A percentile compares a stretch with the other conserved stretches of the same genome.
phyloP scores from a whole-genome alignment of 2,888 invertebrate genomes.

The Microdon myrmicae region DNA sequence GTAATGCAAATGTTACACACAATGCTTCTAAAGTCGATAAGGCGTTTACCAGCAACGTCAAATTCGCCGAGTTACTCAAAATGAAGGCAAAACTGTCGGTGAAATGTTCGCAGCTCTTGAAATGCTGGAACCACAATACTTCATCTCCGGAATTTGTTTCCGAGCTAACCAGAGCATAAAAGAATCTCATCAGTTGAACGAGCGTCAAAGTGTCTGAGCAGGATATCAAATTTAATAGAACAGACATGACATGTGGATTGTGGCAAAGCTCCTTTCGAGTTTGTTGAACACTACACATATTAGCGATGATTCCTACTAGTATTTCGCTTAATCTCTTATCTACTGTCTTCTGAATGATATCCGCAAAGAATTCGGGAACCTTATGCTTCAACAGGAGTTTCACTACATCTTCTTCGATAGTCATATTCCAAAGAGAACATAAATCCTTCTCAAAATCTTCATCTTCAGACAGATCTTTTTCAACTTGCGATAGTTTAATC shows the following conservation, averaged over 20 bases:
- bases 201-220: conserved; percentile 78
- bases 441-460: conserved; percentile 77
- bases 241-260: conserved; percentile 70
- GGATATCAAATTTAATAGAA: conserved; percentile 70
- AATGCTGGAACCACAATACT: conserved; percentile 68
- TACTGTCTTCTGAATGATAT: conserved; percentile 72
- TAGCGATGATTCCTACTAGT: conserved; percentile 83
- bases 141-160: conserved; percentile 65
- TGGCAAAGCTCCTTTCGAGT: conserved; percentile 71
- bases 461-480: conserved; percentile 69
- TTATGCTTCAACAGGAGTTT: conserved; percentile 75
- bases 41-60: conserved; percentile 70
- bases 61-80: conserved; percentile 78
- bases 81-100: conserved; percentile 76
- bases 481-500: conserved; percentile 71
- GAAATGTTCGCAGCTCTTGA: conserved; percentile 68
- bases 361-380: conserved; percentile 70
- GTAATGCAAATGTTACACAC: conserved; percentile 66
- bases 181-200: conserved; percentile 77
- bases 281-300: conserved; percentile 79
- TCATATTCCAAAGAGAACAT: conserved; percentile 87
- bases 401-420: conserved; percentile 80
- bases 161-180: conserved; percentile 70
- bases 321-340: conserved; percentile 80
- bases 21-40: conserved; percentile 73